Conservation (phyloP, 1,140 invertebrate genomes). For the Pogonus chalceus region DNA sequence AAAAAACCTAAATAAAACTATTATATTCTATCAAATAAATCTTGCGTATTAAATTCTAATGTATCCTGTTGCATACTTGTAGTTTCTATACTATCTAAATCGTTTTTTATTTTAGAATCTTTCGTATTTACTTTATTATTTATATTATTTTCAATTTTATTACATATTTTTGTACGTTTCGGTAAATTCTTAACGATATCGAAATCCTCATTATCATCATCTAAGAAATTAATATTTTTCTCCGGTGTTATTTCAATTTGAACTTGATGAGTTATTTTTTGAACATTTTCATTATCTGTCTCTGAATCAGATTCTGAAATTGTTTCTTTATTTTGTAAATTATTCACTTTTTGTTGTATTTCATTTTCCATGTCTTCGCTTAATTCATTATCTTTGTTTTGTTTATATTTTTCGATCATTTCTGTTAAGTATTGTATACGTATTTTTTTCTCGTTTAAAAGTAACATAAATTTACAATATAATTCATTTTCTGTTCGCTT, state of each 20-base stretch:
- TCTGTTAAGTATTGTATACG: conserved; percentile 8
- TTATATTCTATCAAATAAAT: conserved; percentile 10
- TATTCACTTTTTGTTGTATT: conserved; percentile 1
- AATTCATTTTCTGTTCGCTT: conserved; percentile 9
- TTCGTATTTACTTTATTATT: not conserved
- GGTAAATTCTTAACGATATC: not conserved
- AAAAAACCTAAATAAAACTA: not conserved
- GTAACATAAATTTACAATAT: conserved; percentile 10
- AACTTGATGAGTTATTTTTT: not conserved
- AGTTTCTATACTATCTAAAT: not conserved
- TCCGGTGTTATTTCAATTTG: not conserved
- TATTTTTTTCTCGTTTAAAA: conserved; percentile 14
- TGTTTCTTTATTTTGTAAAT: not conserved
- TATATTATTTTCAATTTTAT: not conserved
- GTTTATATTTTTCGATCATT: conserved; percentile 1
- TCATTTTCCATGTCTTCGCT: not conserved
- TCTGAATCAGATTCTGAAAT: conserved; percentile 6
- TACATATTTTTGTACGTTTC: not conserved
- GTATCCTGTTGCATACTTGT: not conserved
- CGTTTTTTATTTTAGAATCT: too few relatives aligned
- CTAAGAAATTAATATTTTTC: not conserved
- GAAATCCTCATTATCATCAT: not conserved
- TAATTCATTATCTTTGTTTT: not conserved
- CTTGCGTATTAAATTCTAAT: conserved; percentile 10
- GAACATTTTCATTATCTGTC: not conserved